Evolutionary conservation across 2,888 invertebrate genomes (phyloP).

Genomic region (Antheraea yamamai): DNA sequence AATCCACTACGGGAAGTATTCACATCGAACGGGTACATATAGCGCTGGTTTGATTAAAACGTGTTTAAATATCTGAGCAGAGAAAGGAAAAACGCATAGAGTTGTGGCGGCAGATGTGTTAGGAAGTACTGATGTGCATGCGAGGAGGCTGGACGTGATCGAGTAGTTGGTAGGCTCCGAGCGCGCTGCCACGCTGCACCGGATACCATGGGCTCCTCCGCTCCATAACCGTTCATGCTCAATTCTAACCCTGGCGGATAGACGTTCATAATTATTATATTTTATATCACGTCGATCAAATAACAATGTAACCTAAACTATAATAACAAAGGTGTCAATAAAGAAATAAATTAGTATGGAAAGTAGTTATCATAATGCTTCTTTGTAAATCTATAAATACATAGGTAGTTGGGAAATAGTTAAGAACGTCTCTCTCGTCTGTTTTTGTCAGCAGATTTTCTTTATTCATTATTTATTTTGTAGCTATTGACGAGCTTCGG

Average conservation of each 20-base stretch:
- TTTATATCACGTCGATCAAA: background rate
- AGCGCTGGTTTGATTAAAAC: constrained; percentile 28
- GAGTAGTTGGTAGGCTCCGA: constrained; percentile 48
- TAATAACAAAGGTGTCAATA: background rate
- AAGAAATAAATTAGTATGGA: background rate
- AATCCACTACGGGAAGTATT: background rate
- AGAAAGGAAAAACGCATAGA: constrained; percentile 63
- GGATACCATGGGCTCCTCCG: constrained; percentile 75
- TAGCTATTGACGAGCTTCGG: no score
- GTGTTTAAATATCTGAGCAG: constrained; percentile 61
- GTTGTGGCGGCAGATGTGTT: constrained; percentile 62
- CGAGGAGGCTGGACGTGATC: constrained; percentile 60
- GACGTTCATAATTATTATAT: background rate
- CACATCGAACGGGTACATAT: background rate
- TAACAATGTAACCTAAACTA: background rate
- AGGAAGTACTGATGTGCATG: constrained; percentile 67
- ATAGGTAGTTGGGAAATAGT: no score
- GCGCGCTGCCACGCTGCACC: constrained; percentile 77
- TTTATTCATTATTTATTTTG: no score
- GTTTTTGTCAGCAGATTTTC: no score
- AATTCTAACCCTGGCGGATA: constrained; percentile 62
- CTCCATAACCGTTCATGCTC: constrained; percentile 67
- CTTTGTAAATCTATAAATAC: no score
- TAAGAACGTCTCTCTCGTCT: no score
- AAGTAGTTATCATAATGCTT: no score